These are phyloP conservation scores for Eurypyga helias DNA, from an alignment of 2,113 vertebrate species.

Conservation along the genomic window DNA sequence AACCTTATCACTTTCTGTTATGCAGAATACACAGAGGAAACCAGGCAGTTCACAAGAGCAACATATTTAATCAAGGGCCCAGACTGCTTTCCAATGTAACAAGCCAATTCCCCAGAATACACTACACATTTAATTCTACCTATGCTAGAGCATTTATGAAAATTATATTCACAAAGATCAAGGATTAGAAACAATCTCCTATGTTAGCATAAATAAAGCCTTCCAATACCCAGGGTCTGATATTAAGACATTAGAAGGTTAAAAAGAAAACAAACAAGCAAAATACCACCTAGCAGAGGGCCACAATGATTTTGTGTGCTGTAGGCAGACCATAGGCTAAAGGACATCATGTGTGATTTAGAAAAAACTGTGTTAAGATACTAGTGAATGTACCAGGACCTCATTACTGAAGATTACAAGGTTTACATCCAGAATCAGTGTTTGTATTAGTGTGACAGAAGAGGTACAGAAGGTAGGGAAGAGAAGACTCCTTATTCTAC, in stretches of 20 bases:
- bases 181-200: neutral
- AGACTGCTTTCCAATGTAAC: neutral
- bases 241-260: accelerated
- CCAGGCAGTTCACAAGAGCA: neutral
- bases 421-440: neutral
- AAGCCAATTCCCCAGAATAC: neutral
- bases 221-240: neutral
- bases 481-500: neutral
- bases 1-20: neutral
- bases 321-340: neutral
- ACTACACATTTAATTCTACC: neutral
- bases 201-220: neutral
- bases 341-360: no score
- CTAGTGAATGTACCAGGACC: neutral
- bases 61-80: neutral
- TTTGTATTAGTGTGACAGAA: neutral
- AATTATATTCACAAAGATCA: neutral
- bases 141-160: neutral
- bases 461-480: neutral
- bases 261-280: neutral
- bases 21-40: neutral
- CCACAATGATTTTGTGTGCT: neutral
- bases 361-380: neutral
- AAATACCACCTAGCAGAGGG: neutral
- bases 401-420: neutral